Evolutionary conservation across 2,113 vertebrate genomes (phyloP), one percentile per base, ranked within the genome.

Genomic region (Erythrocebus patas): DNA sequence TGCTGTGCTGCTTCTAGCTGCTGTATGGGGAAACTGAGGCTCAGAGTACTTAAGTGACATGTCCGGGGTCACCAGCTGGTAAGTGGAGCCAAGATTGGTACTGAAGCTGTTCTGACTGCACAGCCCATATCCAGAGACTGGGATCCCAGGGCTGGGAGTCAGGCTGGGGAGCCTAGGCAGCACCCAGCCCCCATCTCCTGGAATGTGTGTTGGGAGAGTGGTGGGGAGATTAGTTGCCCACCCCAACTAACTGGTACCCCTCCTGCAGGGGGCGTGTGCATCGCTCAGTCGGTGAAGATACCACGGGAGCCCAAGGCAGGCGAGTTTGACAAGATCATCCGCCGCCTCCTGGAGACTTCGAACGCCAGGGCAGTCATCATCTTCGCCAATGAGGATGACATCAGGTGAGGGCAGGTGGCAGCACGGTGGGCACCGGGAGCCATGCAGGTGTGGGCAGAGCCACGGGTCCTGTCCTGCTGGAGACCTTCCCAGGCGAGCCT

Each of bases 271-370:
- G 99, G 99, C 0, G 98, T 99, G 92, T 99, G 99, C 52, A 99
- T 99, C 40, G 99, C 99, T 22, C 99, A 99, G 98, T 99, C 99
- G 0, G 99, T 99, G 98, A 99, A 99, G 99, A 99, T 99, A 82
- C 99, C 99, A 0, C 99, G 99, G 84, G 99, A 99, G 91, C 99
- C 99, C 35, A 99, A 99, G 96, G 18, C 98, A 0, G 99, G 99
- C 30, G 99, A 99, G 98, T 99, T 99, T 11, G 99, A 99, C 98
- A 99, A 99, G 98, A 99, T 99, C 97, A 99, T 99, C 94, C 99
- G 98, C 5, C 98, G 99, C 72, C 99, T 99, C 57, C 98, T 99
- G 98, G 99, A 99, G 98, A 99, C 99, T 93, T 99, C 99, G 0
- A 99, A 99, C 0, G 99, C 99, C 38, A 98, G 99, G 57, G 99